Conservation (phyloP, 1,140 invertebrate species). For the Neelides sp. region DNA sequence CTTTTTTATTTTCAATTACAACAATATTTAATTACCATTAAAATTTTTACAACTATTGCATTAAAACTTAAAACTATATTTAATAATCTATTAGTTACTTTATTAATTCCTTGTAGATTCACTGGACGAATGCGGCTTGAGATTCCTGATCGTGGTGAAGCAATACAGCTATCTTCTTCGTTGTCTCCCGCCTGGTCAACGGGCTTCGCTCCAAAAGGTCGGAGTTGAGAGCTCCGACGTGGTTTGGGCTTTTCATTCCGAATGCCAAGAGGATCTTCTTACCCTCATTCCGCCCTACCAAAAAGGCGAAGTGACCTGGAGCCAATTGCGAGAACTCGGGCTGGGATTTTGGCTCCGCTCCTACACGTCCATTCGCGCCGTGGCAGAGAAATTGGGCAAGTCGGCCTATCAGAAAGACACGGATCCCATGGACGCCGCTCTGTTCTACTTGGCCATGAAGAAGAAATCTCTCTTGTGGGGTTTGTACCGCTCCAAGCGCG, state of each 20-base stretch:
- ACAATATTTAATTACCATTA: no score
- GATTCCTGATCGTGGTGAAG: conserved; percentile 93
- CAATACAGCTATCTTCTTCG: conserved; percentile 89
- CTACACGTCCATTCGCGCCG: conserved; percentile 62
- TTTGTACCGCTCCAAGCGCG: conserved; percentile 72
- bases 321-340: conserved; percentile 79
- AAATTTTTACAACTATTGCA: not conserved
- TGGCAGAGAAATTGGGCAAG: conserved; percentile 64
- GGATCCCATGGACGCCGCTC: conserved; percentile 91
- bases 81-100: not conserved
- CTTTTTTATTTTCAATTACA: no score
- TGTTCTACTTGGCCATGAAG: conserved; percentile 97
- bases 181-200: conserved; percentile 77
- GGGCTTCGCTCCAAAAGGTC: conserved; percentile 69
- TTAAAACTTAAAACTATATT: no score
- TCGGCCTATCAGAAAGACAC: conserved; percentile 39
- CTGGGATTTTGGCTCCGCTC: conserved; percentile 95
- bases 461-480: conserved; percentile 93
- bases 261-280: conserved; percentile 89
- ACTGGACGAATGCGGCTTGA: conserved; percentile 90
- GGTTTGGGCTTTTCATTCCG: conserved; percentile 98
- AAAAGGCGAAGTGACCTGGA: conserved; percentile 75
- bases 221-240: conserved; percentile 86
- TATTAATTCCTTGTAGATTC: conserved; percentile 50
- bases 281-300: conserved; percentile 76